Base-by-base conservation (phyloP, 2,113 vertebrate genomes). In the Laticauda laticaudata region DNA sequence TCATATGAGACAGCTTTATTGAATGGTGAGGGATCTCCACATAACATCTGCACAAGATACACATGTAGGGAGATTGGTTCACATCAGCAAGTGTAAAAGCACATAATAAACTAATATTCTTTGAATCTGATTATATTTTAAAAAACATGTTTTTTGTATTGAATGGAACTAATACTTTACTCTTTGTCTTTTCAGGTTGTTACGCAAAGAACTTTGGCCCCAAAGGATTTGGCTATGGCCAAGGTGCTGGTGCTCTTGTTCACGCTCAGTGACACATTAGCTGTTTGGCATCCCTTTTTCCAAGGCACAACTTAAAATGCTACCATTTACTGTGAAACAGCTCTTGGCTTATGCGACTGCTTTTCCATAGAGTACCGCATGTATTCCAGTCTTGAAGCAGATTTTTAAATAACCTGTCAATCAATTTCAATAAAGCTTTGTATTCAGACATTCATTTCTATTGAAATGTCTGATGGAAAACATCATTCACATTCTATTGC, bases 161-260 rank as follows among this genome's bases (percentile, higher is more conserved):
- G 56, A 53, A 61, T 54, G 29, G 75, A 87, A 61, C 81, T 87
- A 86, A 87, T 48, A 11, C 3, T 39, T 56, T 11, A 89, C 2
- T 95, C 56, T 94, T 64, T 55, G 15, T 55, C 94, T 90, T 95
- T 53, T 4, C 94, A 98, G 98, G 98, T 95, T 98, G 98, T 93
- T 98, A 98, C 0, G 98, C 98, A 0, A 98, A 98, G 97, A 98
- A 98, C 96, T 98, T 98, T 54, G 98, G 98, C 89, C 98, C 98
- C 88, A 98, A 98, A 93, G 98, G 98, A 94, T 98, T 98, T 95
- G 98, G 98, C 43, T 98, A 98, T 0, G 98, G 98, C 86, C 98
- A 98, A 91, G 98, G 98, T 85, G 98, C 98, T 0, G 98, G 98
- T n/a, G 97, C 97, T 61, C 98, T 98, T 0, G 98, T 98, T 93